A percentile compares a stretch with the other conserved stretches of the same genome.
These are phyloP conservation scores for Drosophila nigromelanica DNA, from an alignment of 1,140 invertebrate species.

Conservation along the genomic window DNA sequence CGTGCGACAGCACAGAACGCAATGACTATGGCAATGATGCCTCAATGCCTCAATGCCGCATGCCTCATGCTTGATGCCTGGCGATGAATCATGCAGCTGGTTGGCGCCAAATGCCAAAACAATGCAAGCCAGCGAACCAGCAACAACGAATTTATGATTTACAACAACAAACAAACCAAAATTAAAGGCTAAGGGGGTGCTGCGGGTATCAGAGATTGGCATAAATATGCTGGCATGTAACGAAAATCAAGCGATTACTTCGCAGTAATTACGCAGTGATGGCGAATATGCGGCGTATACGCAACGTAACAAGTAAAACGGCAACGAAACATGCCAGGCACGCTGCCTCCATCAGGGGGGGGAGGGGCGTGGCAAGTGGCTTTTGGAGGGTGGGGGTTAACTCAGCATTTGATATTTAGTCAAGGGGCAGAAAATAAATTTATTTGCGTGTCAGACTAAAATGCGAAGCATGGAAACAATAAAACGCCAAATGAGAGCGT, in stretches of 20 bases:
- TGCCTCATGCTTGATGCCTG: conserved; percentile 12
- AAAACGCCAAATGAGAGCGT: conserved; percentile 35
- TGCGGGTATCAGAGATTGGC: not conserved
- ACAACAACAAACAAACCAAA: conserved; percentile 43
- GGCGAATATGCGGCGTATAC: conserved; percentile 18
- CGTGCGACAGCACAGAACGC: conserved; percentile 33
- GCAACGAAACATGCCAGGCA: conserved; percentile 8
- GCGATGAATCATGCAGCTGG: conserved; percentile 77
- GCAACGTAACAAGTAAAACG: conserved; percentile 24
- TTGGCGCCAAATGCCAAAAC: conserved; percentile 79
- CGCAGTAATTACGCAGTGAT: conserved; percentile 58
- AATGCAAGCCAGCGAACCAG: conserved; percentile 57
- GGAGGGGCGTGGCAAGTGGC: not conserved
- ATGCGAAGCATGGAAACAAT: conserved; percentile 65
- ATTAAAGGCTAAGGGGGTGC: not conserved
- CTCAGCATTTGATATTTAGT: conserved; percentile 34
- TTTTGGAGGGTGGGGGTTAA: not conserved
- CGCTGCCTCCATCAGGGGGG: not conserved
- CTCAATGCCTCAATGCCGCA: not conserved
- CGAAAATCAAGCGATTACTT: conserved; percentile 58
- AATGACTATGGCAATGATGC: not conserved
- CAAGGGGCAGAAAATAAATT: conserved; percentile 62
- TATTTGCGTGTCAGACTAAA: conserved; percentile 73
- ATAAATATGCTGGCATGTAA: conserved; percentile 14
- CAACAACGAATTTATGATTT: conserved; percentile 63